A percentile compares a stretch with the other conserved stretches of the same genome.
phyloP scores from a whole-genome alignment of 2,888 invertebrate genomes.

The Eugnorisma glareosa region DNA sequence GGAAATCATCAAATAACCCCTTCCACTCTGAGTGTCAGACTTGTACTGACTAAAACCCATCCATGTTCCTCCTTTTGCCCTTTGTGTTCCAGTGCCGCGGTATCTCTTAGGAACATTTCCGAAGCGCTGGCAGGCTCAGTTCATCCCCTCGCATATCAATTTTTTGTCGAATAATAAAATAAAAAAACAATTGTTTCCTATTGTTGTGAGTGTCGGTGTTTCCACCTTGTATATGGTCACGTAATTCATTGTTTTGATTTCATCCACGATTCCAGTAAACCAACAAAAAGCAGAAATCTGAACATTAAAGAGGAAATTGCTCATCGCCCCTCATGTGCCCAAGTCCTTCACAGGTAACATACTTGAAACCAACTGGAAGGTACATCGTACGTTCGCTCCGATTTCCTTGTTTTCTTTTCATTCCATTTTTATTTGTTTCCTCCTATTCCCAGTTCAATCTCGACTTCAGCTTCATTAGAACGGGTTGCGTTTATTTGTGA shows the following conservation, averaged over 20 bases:
- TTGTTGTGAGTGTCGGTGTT: too few species aligned
- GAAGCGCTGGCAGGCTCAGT: too few species aligned
- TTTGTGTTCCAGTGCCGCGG: too few species aligned
- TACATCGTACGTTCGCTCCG: neutral
- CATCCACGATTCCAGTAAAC: neutral
- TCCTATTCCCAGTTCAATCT: constrained; percentile 55
- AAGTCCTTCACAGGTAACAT: neutral
- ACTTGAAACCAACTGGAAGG: constrained; percentile 9
- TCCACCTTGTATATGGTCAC: neutral
- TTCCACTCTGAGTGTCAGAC: too few species aligned
- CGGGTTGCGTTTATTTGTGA: constrained; percentile 38
- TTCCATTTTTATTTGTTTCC: constrained; percentile 47
- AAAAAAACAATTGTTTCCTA: too few species aligned
- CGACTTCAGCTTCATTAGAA: constrained; percentile 35
- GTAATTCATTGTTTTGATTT: neutral
- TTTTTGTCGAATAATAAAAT: too few species aligned
- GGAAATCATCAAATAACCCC: too few species aligned
- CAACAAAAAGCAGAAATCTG: neutral
- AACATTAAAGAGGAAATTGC: constrained; percentile 9
- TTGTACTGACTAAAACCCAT: too few species aligned
- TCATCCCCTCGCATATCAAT: too few species aligned
- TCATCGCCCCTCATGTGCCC: too few species aligned
- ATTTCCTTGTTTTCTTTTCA: constrained; percentile 47
- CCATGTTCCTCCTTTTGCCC: too few species aligned
- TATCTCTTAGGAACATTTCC: too few species aligned